Percentiles rank a stretch among this genome's conserved stretches.
Conservation (phyloP, 2,113 vertebrate genomes). For the Octodon degus region DNA sequence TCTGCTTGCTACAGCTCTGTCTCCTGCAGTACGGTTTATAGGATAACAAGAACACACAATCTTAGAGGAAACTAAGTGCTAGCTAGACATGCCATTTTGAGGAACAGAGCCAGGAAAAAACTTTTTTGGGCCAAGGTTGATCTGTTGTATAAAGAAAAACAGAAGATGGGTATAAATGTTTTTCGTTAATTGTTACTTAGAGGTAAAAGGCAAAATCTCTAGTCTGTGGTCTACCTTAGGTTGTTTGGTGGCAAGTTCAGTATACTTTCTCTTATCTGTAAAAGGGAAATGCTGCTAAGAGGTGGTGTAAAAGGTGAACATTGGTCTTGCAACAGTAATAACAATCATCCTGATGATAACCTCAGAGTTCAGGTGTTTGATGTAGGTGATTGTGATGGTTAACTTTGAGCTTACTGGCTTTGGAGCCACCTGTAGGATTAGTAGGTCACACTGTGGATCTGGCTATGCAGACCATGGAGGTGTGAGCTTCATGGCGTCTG, state of each 20-base stretch:
- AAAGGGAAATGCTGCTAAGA: background rate
- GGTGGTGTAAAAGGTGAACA: background rate
- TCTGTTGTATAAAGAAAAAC: constrained; percentile 12
- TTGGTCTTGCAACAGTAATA: constrained; percentile 32
- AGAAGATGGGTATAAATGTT: background rate
- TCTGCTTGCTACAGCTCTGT: background rate
- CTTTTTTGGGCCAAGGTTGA: background rate
- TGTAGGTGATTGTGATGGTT: background rate
- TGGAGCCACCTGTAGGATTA: background rate
- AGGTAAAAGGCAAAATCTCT: background rate
- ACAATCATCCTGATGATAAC: background rate
- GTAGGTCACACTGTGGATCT: background rate
- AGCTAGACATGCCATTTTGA: background rate
- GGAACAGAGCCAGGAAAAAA: constrained; percentile 29
- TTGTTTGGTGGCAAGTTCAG: background rate
- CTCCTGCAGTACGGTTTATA: background rate
- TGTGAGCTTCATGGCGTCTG: background rate
- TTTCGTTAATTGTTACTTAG: background rate
- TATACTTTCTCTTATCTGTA: background rate
- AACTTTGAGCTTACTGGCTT: background rate
- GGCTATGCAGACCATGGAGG: background rate
- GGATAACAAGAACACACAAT: background rate
- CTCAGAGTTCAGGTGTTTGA: background rate
- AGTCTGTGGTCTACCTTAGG: background rate
- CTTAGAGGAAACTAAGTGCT: background rate